Evolutionary conservation across 2,888 invertebrate species (phyloP).

Genomic region (Dicranocentrus wangi): DNA sequence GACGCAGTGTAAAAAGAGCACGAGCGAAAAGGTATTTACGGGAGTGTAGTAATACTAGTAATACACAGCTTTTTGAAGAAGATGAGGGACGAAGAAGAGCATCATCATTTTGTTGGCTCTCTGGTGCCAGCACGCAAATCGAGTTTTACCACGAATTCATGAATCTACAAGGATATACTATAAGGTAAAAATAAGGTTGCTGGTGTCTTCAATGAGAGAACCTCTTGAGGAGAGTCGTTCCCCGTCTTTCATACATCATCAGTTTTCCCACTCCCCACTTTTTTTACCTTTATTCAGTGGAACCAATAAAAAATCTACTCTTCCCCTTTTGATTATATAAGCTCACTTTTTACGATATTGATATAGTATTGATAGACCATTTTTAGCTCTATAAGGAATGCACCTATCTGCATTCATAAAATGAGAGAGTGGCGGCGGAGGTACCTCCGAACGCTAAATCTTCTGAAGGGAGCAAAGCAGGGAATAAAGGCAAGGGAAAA

Average conservation of each 20-base stretch:
- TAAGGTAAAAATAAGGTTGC: background rate
- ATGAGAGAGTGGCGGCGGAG: no score
- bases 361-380: background rate
- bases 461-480: background rate
- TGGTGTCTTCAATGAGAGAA: conserved; percentile 5
- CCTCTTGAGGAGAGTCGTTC: conserved; percentile 14
- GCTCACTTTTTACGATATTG: conserved; percentile 14
- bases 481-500: conserved; percentile 1
- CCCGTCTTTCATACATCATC: conserved; percentile 3
- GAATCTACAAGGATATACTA: background rate
- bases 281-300: background rate
- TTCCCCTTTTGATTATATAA: background rate
- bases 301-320: background rate
- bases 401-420: background rate
- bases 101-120: conserved; percentile 5
- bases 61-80: no score
- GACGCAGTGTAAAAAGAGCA: no score
- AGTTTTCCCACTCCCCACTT: background rate
- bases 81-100: background rate
- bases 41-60: no score
- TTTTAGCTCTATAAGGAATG: background rate
- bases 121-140: conserved; percentile 1
- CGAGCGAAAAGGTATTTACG: no score
- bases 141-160: background rate
- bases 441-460: conserved; percentile 1